These are phyloP conservation scores for Oithona nana DNA, from an alignment of 2,888 invertebrate species.

Conservation along the genomic window DNA sequence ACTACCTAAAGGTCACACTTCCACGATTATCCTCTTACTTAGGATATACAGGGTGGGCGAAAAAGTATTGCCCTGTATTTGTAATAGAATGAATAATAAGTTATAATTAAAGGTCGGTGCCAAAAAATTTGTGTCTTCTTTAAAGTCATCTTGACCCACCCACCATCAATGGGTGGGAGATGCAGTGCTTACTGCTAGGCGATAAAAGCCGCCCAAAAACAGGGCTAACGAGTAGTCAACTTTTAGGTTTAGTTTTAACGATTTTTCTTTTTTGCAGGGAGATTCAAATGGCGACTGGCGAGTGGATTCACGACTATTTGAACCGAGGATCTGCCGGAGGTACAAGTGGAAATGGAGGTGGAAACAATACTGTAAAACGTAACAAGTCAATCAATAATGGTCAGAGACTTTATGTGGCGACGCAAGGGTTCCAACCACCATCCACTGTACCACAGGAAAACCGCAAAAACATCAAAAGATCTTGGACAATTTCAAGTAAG, in stretches of 20 bases:
- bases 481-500: conserved; percentile 5
- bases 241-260: neutral
- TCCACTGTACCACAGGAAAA: neutral
- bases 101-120: no score
- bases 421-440: neutral
- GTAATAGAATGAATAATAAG: no score
- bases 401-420: neutral
- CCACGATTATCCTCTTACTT: no score
- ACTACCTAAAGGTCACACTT: no score
- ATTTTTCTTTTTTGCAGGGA: neutral
- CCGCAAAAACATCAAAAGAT: conserved; percentile 1
- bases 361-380: no score
- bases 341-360: neutral
- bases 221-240: no score
- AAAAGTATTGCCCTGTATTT: no score
- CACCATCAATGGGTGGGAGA: neutral
- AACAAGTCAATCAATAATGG: neutral
- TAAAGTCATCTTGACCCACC: neutral
- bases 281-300: conserved; percentile 5
- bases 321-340: no score
- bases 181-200: neutral
- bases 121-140: neutral
- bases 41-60: no score
- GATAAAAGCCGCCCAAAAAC: no score
- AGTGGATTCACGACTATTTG: conserved; percentile 1